These are phyloP conservation scores for Platysternon megacephalum DNA, from an alignment of 2,113 vertebrate species.

Conservation along the genomic window DNA sequence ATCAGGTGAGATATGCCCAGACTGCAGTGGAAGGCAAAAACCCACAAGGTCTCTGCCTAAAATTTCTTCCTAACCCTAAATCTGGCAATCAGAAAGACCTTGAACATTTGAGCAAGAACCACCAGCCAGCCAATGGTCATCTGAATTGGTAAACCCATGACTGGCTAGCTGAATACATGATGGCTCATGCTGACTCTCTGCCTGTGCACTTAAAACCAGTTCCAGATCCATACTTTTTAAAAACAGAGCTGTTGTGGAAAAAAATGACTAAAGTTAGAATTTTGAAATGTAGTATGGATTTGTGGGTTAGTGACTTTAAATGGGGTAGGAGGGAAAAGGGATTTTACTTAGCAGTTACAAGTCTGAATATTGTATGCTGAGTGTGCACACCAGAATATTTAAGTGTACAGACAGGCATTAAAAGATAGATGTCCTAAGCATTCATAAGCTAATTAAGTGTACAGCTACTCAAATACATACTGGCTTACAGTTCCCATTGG, in stretches of 20 bases:
- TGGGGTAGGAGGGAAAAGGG: neutral
- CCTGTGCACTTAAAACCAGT: neutral
- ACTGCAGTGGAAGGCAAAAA: neutral
- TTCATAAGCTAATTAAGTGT: neutral
- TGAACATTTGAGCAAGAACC: neutral
- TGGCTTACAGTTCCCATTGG: neutral
- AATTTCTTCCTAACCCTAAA: neutral
- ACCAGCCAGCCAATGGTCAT: neutral
- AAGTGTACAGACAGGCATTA: neutral
- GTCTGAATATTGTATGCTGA: neutral
- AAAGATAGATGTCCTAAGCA: neutral
- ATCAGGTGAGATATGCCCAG: neutral
- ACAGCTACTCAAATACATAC: neutral
- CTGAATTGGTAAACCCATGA: neutral
- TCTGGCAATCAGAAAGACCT: neutral
- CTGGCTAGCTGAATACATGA: neutral
- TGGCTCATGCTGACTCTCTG: neutral
- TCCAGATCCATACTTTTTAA: neutral
- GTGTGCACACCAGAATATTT: neutral
- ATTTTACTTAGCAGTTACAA: neutral
- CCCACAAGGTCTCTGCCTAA: neutral
- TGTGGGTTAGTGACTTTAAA: neutral
- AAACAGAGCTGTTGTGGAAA: neutral
- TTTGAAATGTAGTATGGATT: neutral
- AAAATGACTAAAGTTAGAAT: neutral